phyloP scores from a whole-genome alignment of 2,797 vertebrate genomes.

The Todus mexicanus region DNA sequence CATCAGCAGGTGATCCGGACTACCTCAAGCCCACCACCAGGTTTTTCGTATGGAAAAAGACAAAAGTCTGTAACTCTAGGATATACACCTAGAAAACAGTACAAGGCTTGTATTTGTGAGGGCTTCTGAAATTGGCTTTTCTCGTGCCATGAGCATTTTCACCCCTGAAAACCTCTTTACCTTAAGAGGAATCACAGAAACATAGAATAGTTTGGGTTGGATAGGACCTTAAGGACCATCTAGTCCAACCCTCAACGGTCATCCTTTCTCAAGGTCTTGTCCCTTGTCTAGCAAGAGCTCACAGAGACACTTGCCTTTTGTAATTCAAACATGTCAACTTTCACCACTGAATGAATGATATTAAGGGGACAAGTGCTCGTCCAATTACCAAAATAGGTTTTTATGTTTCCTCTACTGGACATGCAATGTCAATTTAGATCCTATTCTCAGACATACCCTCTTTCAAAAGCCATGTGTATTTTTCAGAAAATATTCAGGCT shows the following conservation, averaged over 20 bases:
- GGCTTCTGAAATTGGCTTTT: background rate
- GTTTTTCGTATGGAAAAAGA: accelerated
- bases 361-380: background rate
- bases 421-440: background rate
- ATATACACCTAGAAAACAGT: background rate
- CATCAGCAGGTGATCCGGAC: background rate
- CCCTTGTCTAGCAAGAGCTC: background rate
- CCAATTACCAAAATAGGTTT: background rate
- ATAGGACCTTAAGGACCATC: background rate
- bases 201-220: background rate
- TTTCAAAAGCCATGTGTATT: background rate
- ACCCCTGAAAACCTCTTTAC: background rate
- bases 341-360: background rate
- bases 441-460: background rate
- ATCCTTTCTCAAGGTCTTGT: background rate
- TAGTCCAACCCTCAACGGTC: background rate
- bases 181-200: background rate
- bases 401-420: background rate
- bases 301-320: background rate
- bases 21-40: background rate
- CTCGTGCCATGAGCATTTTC: background rate
- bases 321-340: background rate
- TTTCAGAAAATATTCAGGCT: background rate
- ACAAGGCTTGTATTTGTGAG: background rate
- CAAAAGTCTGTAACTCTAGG: background rate